Evolutionary conservation across 2,113 vertebrate species (phyloP).

Genomic region (Phalacrocorax pelagicus): DNA sequence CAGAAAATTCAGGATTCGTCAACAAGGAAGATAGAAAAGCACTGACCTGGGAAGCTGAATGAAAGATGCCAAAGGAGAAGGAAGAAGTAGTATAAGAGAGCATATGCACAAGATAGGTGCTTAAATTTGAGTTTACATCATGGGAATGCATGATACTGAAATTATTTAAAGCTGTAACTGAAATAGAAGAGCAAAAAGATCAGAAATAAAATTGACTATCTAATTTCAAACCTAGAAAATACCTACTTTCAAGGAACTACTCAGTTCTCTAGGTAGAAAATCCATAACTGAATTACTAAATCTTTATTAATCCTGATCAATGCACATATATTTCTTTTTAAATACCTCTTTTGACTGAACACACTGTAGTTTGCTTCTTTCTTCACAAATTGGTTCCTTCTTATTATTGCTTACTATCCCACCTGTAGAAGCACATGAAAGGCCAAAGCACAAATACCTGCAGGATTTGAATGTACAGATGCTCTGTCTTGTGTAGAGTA

Average conservation of each 20-base stretch:
- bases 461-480: neutral
- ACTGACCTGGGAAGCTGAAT: neutral
- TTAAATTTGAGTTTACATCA: neutral
- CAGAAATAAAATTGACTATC: neutral
- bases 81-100: neutral
- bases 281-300: neutral
- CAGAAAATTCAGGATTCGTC: neutral
- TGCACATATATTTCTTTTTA: neutral
- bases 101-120: neutral
- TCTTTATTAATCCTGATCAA: neutral
- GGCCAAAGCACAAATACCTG: neutral
- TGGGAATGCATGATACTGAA: neutral
- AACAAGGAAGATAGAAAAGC: neutral
- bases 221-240: neutral
- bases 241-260: neutral
- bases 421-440: neutral
- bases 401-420: neutral
- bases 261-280: neutral
- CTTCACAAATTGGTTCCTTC: neutral
- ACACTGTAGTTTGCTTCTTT: neutral
- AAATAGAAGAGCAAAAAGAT: neutral
- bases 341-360: neutral
- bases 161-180: neutral
- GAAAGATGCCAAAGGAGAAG: neutral
- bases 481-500: neutral